Conservation (phyloP, 2,113 vertebrate species). For the Microcebus lehilahytsara region DNA sequence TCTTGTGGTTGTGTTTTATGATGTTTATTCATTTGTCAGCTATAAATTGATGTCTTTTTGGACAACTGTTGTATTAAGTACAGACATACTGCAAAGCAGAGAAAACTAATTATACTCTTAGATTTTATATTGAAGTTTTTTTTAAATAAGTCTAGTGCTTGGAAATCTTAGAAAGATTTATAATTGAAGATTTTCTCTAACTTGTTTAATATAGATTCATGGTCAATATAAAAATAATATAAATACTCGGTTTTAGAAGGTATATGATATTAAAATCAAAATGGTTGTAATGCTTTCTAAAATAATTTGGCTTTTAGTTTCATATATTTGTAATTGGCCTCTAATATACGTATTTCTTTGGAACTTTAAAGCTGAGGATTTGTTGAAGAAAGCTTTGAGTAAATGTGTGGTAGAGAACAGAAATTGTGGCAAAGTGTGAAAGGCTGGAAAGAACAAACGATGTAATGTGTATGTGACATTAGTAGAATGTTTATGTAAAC, state of each 20-base stretch:
- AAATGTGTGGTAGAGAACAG: background rate
- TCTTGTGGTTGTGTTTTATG: slow-evolving; percentile 16
- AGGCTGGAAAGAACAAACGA: background rate
- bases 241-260: background rate
- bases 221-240: background rate
- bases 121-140: slow-evolving; percentile 36
- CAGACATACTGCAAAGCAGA: background rate
- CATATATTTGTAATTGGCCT: background rate
- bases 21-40: slow-evolving; percentile 16
- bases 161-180: slow-evolving; percentile 1
- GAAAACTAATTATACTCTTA: background rate
- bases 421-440: slow-evolving; percentile 27
- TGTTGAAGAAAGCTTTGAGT: background rate
- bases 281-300: background rate
- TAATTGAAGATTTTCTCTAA: slow-evolving; percentile 1
- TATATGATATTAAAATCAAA: background rate
- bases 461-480: background rate
- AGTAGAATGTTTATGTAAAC: background rate
- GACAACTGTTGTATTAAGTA: slow-evolving; percentile 8
- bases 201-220: slow-evolving; percentile 35
- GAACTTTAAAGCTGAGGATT: slow-evolving; percentile 31
- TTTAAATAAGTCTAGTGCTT: slow-evolving; percentile 14
- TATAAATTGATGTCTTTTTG: slow-evolving; percentile 35
- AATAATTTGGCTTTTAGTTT: slow-evolving; percentile 11
- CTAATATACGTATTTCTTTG: background rate